These are phyloP conservation scores for Hemichromis elongatus DNA, from an alignment of 2,113 vertebrate species.

Conservation along the genomic window DNA sequence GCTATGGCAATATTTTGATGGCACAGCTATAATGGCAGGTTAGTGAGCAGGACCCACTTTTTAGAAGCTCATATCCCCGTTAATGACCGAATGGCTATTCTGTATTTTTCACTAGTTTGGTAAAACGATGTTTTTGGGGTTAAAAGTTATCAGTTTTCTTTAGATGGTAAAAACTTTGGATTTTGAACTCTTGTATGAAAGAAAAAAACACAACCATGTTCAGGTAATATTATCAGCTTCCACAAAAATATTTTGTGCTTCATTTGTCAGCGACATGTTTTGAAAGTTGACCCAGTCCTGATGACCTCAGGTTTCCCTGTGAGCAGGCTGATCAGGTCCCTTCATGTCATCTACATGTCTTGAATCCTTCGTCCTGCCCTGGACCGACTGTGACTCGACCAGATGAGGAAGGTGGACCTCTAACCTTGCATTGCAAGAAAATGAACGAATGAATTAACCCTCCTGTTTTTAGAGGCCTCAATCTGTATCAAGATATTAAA, in stretches of 20 bases:
- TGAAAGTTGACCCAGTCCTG: neutral
- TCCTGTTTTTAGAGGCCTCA: neutral
- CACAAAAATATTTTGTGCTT: neutral
- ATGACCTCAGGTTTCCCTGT: neutral
- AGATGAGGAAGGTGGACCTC: neutral
- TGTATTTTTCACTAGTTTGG: neutral
- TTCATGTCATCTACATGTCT: neutral
- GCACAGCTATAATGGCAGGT: conserved; percentile 44
- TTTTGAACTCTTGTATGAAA: neutral
- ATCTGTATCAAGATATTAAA: neutral
- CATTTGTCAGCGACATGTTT: neutral
- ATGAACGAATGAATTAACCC: neutral
- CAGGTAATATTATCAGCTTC: neutral
- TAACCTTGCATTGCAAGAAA: fast-evolving
- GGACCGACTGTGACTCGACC: neutral
- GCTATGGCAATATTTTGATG: conserved; percentile 38
- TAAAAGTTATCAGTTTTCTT: neutral
- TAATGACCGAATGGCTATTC: conserved; percentile 24
- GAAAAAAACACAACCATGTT: neutral
- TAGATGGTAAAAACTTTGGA: neutral
- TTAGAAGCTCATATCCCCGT: conserved; percentile 28
- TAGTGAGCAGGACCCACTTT: conserved; percentile 25
- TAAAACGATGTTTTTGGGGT: neutral
- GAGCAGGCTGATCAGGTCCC: neutral
- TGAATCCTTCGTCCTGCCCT: neutral